Base-by-base conservation (phyloP, 2,797 vertebrate species). In the Smutsia temminckii region DNA sequence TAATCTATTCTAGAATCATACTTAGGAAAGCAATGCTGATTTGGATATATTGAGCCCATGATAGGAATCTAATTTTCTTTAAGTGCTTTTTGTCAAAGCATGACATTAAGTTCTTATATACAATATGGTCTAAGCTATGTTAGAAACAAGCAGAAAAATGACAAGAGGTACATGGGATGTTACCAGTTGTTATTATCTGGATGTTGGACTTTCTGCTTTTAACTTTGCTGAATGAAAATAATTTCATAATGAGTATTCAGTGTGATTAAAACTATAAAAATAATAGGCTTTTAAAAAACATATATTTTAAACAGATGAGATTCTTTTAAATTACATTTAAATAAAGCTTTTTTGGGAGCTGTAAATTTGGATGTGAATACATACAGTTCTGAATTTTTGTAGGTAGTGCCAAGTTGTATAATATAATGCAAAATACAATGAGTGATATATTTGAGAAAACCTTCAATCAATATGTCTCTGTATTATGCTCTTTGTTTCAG, bases 401-500 rank as follows among this genome's bases (percentile, higher is more conserved):
- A 16, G 2, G 0, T 79, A 69, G 63, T 95, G 21, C 29, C 66
- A 91, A 25, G 16, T 95, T 89, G 7, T 64, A 37, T 90, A 89
- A 75, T 57, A 25, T 93, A 68, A 51, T 95, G 16, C 4, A 94
- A 61, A 83, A 57, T 89, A 71, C 64, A 77, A 3, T 93, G 81
- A 69, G 12, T 57, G n/a, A 77, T 94, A 71, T 29, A 71, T 75
- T 64, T 46, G 17, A 91, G 69, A 89, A 95, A 85, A 90, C 83
- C 85, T 74, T 89, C 94, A 97, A 97, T 51, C 81, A 85, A 7
- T 37, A 87, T 13, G 21, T 34, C 5, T 97, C 25, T 97, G 27
- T 96, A 32, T 97, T 96, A 79, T 94, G 63, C 55, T 97, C 0
- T 98, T 6, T 89, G 8, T 98, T 98, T 97, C 97, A 99, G 99